Conservation (phyloP, 2,113 vertebrate genomes). For the Cololabis saira region DNA sequence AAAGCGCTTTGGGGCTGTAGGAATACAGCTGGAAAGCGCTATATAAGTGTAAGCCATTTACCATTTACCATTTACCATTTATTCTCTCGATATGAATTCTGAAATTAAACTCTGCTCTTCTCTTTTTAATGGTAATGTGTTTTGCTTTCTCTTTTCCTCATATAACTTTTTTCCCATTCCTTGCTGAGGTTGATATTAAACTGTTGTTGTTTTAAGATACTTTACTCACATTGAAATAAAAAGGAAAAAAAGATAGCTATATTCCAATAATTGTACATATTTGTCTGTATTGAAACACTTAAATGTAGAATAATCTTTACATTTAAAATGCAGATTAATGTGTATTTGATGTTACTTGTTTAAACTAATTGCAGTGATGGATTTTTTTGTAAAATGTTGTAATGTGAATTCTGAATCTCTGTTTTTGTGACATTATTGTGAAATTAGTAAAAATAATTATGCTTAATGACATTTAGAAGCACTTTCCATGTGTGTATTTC, state of each 20-base stretch:
- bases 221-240: background rate
- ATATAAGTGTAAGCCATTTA: no score
- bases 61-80: no score
- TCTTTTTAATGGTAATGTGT: no score
- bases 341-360: background rate
- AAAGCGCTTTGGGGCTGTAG: no score
- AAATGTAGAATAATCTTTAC: no score
- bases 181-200: no score
- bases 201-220: background rate
- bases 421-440: slow-evolving; percentile 21
- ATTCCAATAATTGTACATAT: background rate
- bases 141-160: no score
- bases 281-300: background rate
- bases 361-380: background rate
- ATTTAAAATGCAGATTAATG: background rate
- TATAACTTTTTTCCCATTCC: no score
- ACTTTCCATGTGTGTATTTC: background rate
- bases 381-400: slow-evolving; percentile 7
- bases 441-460: slow-evolving; percentile 5
- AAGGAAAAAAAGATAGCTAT: no score
- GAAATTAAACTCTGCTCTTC: no score
- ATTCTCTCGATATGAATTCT: no score
- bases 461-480: slow-evolving; percentile 2
- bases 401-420: fast-evolving
- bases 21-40: no score